Conservation (phyloP, 2,888 invertebrate genomes). For the Pterostichus niger region DNA sequence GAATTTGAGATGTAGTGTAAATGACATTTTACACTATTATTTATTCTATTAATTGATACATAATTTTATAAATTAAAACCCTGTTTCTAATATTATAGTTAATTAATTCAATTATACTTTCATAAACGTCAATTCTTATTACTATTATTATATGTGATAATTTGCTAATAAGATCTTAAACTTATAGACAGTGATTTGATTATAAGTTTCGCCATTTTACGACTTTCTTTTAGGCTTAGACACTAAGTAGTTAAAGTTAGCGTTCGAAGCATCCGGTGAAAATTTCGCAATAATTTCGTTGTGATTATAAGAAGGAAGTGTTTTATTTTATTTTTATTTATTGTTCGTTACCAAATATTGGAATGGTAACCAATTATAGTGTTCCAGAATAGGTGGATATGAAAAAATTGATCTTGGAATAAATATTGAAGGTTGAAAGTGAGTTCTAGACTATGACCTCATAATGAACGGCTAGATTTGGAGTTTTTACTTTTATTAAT, state of each 20-base stretch:
- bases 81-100: not conserved
- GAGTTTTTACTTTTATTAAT: constrained; percentile 49
- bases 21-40: constrained; percentile 33
- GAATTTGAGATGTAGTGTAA: constrained; percentile 4
- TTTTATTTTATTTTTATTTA: constrained; percentile 31
- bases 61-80: constrained; percentile 49
- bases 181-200: constrained; percentile 3
- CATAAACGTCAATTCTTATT: constrained; percentile 20
- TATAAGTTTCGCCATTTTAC: not conserved
- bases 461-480: constrained; percentile 26
- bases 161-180: not conserved
- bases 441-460: constrained; percentile 53
- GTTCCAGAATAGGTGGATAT: not conserved
- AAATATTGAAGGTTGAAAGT: constrained; percentile 60
- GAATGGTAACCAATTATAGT: constrained; percentile 27
- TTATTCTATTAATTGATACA: constrained; percentile 32
- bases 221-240: constrained; percentile 35
- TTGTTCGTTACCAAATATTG: constrained; percentile 37
- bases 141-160: constrained; percentile 27
- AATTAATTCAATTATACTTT: constrained; percentile 38
- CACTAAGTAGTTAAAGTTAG: not conserved
- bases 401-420: constrained; percentile 57
- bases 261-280: constrained; percentile 12
- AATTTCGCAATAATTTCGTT: constrained; percentile 6
- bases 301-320: constrained; percentile 11